Evolutionary conservation across 2,797 vertebrate genomes (phyloP).

Genomic region (Muscicapa comitata): DNA sequence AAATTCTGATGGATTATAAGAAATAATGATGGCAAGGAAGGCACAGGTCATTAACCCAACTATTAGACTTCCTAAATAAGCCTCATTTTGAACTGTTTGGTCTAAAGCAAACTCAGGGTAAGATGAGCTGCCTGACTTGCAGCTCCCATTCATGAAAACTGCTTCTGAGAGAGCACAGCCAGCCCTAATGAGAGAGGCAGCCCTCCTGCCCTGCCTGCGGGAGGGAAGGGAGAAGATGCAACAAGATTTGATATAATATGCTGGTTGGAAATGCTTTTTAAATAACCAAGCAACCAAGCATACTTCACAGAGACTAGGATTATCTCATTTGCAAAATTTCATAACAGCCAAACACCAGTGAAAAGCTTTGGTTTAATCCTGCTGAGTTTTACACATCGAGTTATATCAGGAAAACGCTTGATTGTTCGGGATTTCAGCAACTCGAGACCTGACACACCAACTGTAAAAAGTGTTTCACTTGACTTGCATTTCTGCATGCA

Average conservation of each 20-base stretch:
- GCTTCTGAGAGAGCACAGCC: not conserved
- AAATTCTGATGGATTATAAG: constrained; percentile 15
- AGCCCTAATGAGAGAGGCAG: not conserved
- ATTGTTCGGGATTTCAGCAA: not conserved
- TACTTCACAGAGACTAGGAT: constrained; percentile 10
- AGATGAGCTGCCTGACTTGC: not conserved
- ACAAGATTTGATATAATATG: not conserved
- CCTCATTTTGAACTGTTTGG: not conserved
- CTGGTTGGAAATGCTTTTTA: not conserved
- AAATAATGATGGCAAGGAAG: not conserved
- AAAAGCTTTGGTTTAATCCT: not conserved
- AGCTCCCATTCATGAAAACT: constrained; percentile 23
- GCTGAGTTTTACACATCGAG: not conserved
- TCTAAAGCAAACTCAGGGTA: not conserved
- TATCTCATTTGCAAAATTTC: constrained; percentile 11
- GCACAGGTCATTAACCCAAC: not conserved
- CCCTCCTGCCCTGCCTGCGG: not conserved
- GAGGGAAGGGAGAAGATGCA: not conserved
- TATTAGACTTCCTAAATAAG: not conserved
- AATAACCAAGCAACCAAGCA: not conserved
- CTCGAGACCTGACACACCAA: not conserved
- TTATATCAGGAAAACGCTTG: not conserved
- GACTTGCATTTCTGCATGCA: not conserved
- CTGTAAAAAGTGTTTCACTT: not conserved
- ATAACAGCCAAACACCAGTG: not conserved